Conservation (phyloP, 53 echinoderm and acorn worm genomes). For the Glandiceps talaboti region DNA sequence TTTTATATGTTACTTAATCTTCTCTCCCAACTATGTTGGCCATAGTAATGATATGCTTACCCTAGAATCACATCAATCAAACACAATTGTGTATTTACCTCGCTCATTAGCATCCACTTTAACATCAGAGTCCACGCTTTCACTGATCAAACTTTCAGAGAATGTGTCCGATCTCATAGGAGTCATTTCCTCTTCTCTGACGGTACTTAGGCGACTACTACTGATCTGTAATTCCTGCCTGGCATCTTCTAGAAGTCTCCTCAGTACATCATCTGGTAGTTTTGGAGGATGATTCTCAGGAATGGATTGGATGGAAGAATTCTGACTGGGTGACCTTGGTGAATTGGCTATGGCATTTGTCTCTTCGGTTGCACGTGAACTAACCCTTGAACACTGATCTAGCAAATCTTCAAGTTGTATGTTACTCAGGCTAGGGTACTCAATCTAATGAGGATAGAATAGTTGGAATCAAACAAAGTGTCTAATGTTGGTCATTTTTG, state of each 20-base stretch:
- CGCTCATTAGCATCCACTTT: not conserved
- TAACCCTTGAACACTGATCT: conserved; percentile 67
- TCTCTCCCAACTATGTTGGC: no score
- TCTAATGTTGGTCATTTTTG: no score
- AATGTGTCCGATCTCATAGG: no score
- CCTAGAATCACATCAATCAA: no score
- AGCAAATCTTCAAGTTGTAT: conserved; percentile 56
- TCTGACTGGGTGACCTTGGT: conserved; percentile 23
- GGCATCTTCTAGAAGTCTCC: conserved; percentile 61
- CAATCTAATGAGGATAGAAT: no score
- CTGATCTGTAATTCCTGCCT: conserved; percentile 31
- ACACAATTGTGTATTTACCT: no score
- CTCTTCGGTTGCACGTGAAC: conserved; percentile 55
- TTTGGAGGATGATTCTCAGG: conserved; percentile 19
- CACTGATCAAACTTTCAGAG: not conserved
- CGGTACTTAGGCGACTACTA: conserved; percentile 5
- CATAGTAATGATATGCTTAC: no score
- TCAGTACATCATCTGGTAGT: conserved; percentile 53
- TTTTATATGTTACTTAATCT: no score
- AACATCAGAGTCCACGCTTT: no score
- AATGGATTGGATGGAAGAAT: conserved; percentile 11
- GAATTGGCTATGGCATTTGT: conserved; percentile 39
- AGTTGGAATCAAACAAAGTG: no score
- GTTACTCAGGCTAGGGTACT: conserved; percentile 57
- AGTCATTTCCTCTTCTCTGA: conserved; percentile 1